Base-by-base conservation (phyloP, 2,888 invertebrate species). In the Busseola fusca region DNA sequence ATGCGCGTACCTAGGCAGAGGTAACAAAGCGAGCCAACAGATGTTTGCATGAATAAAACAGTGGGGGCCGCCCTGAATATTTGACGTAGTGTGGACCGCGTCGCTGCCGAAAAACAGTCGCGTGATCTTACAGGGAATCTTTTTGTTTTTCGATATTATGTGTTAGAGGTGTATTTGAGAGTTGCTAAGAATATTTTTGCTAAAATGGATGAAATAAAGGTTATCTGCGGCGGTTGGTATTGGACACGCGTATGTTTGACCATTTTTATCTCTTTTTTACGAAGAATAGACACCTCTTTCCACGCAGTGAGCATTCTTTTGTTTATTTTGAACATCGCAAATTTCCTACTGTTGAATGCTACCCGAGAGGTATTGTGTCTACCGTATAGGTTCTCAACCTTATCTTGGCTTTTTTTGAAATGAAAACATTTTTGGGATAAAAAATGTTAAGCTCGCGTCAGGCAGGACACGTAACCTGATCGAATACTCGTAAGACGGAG, bases 21-120 rank as follows among this genome's bases (percentile, higher is more conserved):
- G 90, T 88, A 90, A 88, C 90, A 91, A 88, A 86, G 85, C 87
- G 87, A 84, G 84, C 88, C 88, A 90, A 91, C 90, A 89, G 88
- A 90, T 88, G 89, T 85, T 82, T 70, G 79, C 86, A 90, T 91
- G 91, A 91, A 92, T 92, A 92, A 91, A 86, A 87, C 87, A 91
- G 85, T 69, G 74, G 74, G 69, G 81, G 80, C 74, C 75, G 73
- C 78, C 76, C 80, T 92, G 90, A 92, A 92, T 92, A 91, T 92
- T 92, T 91, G 86, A 91, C 80, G 74, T 72, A 57, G 74, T 69
- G 76, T 76, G 79, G 81, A 69, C 76, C 69, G 72, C 70, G 56
- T 64, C 25, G 58, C 75, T 57, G 73, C 45, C 64, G 62, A 64
- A 74, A 77, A 72, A 76, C 64, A 18, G 40, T 21, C 52, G 56